phyloP scores from a whole-genome alignment of 2,888 invertebrate species.

The Eupeodes latifasciatus region DNA sequence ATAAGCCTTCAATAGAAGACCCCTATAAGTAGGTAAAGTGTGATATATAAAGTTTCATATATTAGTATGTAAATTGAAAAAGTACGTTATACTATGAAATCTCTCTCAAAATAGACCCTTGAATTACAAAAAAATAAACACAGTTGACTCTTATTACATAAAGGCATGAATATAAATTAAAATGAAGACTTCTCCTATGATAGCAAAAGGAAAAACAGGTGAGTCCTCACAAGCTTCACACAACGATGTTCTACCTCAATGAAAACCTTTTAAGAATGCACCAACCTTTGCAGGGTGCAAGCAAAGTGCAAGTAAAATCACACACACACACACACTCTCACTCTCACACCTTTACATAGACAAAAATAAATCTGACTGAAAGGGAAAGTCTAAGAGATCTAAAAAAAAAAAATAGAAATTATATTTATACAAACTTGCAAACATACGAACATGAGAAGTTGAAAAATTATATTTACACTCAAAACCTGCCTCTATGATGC shows the following conservation, averaged over 20 bases:
- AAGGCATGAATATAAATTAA: slow-evolving; percentile 4
- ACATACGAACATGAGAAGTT: slow-evolving; percentile 34
- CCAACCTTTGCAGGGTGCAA: slow-evolving; percentile 16
- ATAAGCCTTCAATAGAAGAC: background rate
- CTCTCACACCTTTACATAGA: background rate
- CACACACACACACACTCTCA: background rate
- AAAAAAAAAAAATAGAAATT: background rate
- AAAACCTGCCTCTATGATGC: slow-evolving; percentile 51
- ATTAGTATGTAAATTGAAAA: background rate
- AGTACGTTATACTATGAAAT: background rate
- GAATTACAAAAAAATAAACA: background rate
- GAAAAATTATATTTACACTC: slow-evolving; percentile 70
- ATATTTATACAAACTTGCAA: background rate
- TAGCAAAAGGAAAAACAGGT: background rate
- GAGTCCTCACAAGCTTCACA: background rate
- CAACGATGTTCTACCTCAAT: background rate
- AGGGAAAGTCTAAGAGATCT: slow-evolving; percentile 33
- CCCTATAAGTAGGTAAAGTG: background rate
- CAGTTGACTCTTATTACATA: background rate
- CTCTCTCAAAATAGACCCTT: background rate
- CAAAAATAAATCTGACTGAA: slow-evolving; percentile 8
- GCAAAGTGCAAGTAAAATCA: background rate
- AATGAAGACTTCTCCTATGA: background rate
- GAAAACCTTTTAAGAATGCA: slow-evolving; percentile 45
- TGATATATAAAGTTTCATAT: no score